Evolutionary conservation across 2,797 vertebrate species (phyloP).

Genomic region (Threskiornis aethiopicus): DNA sequence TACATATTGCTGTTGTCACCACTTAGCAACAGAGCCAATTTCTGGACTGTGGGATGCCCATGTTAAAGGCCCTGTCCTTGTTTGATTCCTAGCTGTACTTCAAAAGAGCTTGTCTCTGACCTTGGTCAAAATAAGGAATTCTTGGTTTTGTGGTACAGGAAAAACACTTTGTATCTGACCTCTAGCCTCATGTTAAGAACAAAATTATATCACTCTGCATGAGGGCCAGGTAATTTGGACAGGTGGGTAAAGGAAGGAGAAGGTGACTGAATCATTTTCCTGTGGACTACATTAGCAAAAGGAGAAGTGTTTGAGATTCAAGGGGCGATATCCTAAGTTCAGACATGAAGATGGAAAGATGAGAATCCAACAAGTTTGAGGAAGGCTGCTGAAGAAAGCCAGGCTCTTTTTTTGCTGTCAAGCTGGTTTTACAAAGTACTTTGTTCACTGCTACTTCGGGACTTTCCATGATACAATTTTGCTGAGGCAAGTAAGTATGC

Average conservation of each 20-base stretch:
- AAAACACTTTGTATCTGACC: background rate
- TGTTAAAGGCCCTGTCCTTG: background rate
- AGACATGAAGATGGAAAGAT: background rate
- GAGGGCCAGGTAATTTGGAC: background rate
- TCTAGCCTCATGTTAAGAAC: background rate
- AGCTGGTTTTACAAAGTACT: background rate
- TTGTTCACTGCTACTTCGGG: background rate
- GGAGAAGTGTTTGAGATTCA: background rate
- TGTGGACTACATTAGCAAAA: background rate
- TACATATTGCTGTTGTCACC: background rate
- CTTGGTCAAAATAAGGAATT: background rate
- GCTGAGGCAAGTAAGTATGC: background rate
- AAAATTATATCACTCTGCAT: background rate
- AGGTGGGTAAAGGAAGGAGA: background rate
- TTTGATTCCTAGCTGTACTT: background rate
- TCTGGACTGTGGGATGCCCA: background rate
- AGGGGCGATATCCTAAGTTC: background rate
- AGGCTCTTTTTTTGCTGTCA: background rate
- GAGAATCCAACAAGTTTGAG: background rate
- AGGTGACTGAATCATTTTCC: background rate
- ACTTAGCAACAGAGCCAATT: background rate
- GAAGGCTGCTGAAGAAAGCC: background rate
- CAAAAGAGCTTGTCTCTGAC: background rate
- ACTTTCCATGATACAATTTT: background rate
- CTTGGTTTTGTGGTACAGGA: background rate